Conservation (phyloP, 1,140 invertebrate species). For the Zaprionus gabonicus region DNA sequence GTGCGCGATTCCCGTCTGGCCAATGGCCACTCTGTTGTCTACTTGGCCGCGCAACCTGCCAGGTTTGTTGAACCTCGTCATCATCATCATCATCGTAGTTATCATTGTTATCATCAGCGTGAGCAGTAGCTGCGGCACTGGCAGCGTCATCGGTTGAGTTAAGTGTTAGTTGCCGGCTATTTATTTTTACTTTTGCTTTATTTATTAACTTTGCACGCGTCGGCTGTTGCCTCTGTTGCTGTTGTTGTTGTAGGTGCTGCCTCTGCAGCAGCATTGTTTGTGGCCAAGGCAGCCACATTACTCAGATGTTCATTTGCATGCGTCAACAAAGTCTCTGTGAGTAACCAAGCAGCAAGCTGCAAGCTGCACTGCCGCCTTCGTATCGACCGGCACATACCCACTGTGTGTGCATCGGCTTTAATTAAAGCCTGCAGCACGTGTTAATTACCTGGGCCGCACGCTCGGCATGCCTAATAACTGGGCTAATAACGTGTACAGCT, state of each 20-base stretch:
- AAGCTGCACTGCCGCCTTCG: conserved; percentile 68
- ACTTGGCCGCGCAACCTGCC: conserved; percentile 69
- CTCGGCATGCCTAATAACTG: conserved; percentile 70
- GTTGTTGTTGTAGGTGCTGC: conserved; percentile 1
- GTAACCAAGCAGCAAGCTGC: conserved; percentile 50
- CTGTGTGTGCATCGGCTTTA: conserved; percentile 44
- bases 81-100: conserved; percentile 23
- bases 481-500: conserved; percentile 45
- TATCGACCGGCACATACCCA: conserved; percentile 43
- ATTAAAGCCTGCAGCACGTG: conserved; percentile 60
- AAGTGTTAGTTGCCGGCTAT: conserved; percentile 67
- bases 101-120: conserved; percentile 6
- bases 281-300: conserved; percentile 39
- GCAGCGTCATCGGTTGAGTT: conserved; percentile 54
- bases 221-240: neutral
- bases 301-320: conserved; percentile 66
- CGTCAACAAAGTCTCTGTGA: conserved; percentile 62
- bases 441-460: conserved; percentile 61
- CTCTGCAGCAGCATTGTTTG: conserved; percentile 40
- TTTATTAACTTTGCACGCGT: conserved; percentile 60
- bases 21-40: conserved; percentile 64
- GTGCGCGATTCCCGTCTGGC: conserved; percentile 41
- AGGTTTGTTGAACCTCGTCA: conserved; percentile 61
- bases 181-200: conserved; percentile 50
- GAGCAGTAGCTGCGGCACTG: conserved; percentile 5